Conservation (phyloP, 2,888 invertebrate genomes). For the Corbicula japonica region DNA sequence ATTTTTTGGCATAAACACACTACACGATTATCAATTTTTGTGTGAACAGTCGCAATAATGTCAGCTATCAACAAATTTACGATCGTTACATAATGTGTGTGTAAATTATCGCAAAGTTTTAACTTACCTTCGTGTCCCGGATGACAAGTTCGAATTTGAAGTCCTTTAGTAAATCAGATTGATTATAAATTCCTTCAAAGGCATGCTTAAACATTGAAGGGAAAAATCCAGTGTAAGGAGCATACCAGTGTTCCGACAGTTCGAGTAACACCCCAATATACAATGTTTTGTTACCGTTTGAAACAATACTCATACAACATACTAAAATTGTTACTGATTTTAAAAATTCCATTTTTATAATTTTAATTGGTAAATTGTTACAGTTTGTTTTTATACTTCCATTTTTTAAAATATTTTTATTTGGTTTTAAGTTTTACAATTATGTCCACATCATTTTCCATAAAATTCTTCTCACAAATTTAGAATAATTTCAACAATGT, state of each 20-base stretch:
- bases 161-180: conserved; percentile 59
- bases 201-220: conserved; percentile 50
- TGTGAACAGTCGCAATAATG: background rate
- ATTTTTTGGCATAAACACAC: no score
- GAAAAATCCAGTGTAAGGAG: conserved; percentile 46
- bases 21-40: no score
- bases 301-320: no score
- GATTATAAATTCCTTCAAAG: conserved; percentile 59
- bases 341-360: no score
- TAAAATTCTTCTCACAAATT: no score
- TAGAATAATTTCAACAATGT: no score
- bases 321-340: no score
- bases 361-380: no score
- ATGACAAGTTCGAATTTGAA: conserved; percentile 52
- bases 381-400: no score
- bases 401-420: no score
- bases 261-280: conserved; percentile 54
- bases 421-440: no score
- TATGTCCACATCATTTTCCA: no score
- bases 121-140: conserved; percentile 63
- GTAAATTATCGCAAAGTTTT: background rate
- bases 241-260: conserved; percentile 41
- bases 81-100: background rate
- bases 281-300: conserved; percentile 3
- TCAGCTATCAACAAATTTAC: background rate